Evolutionary conservation across 2,888 invertebrate genomes (phyloP).

Genomic region (Pseudoips prasinana): DNA sequence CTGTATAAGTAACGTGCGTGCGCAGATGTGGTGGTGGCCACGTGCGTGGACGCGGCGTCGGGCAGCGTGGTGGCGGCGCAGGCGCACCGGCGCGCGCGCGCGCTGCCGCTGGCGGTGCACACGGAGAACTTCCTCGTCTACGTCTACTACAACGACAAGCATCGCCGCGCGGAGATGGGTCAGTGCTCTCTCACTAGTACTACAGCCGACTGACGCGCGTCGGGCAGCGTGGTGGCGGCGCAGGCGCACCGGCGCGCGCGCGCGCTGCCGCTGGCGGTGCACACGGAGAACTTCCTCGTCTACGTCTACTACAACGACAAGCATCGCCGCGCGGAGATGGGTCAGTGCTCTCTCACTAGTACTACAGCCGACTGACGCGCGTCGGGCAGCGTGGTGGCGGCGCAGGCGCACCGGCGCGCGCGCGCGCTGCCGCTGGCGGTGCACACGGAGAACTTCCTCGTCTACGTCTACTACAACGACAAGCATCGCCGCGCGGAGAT

Average conservation of each 20-base stretch:
- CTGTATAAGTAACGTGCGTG: too few relatives aligned
- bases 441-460: constrained; percentile 98
- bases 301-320: constrained; percentile 97
- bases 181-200: constrained; percentile 9
- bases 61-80: constrained; percentile 93
- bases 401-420: constrained; percentile 92
- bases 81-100: constrained; percentile 91
- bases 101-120: constrained; percentile 91
- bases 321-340: constrained; percentile 94
- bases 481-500: constrained; percentile 96
- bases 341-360: constrained; percentile 44
- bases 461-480: constrained; percentile 96
- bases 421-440: constrained; percentile 90
- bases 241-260: constrained; percentile 92
- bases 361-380: constrained; percentile 90
- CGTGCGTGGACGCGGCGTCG: constrained; percentile 94
- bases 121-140: constrained; percentile 99
- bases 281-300: constrained; percentile 98
- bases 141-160: constrained; percentile 96
- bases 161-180: constrained; percentile 94
- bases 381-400: constrained; percentile 92
- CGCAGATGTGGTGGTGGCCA: constrained; percentile 90
- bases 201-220: constrained; percentile 92
- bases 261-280: constrained; percentile 90
- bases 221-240: constrained; percentile 92